Base-by-base conservation (phyloP, 2,797 vertebrate species). In the Catamblyrhynchus diadema region DNA sequence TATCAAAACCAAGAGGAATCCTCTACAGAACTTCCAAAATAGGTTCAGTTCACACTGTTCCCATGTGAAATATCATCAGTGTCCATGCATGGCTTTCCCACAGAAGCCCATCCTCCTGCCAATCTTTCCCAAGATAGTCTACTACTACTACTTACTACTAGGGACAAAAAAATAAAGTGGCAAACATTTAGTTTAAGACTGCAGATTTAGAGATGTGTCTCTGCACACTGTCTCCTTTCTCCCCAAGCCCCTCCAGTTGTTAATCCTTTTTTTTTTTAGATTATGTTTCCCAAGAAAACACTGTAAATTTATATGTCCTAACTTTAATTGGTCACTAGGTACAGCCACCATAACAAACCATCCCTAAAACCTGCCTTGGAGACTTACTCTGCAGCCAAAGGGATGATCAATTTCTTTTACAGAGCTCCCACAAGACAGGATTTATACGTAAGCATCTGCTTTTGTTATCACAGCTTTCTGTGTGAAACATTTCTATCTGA, bases 391-490 rank as follows among this genome's bases (percentile, higher is more conserved):
- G 42, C 88, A 93, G 66, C 59, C 57, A 90, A 12, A 19, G 11
- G 10, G n/a, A 81, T 44, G 64, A 93, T 42, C 35, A 78, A 86
- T 94, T 94, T 78, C 23, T 81, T 59, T 60, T 56, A 20, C 14
- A 64, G 48, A 69, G 27, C 13, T 84, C 79, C 47, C 73, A 77
- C 17, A 64, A 56, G 81, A 19, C 48, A 70, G 41, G 41, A 93
- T 92, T 94, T 91, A 80, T 14, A 88, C 24, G 72, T 50, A 67
- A 73, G 28, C 64, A 94, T 53, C 81, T 88, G 73, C 51, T 94
- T 92, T 57, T 84, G 47, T 90, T 93, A 92, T 50, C 57, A 78
- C 60, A 75, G 42, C 25, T 72, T 86, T 70, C 77, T 62, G 12
- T 33, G 32, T 14, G 72, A 88, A 94, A 54, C 64, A 62, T 79